Base-by-base conservation (phyloP, 2,797 vertebrate genomes). In the Pachyuromys duprasi region DNA sequence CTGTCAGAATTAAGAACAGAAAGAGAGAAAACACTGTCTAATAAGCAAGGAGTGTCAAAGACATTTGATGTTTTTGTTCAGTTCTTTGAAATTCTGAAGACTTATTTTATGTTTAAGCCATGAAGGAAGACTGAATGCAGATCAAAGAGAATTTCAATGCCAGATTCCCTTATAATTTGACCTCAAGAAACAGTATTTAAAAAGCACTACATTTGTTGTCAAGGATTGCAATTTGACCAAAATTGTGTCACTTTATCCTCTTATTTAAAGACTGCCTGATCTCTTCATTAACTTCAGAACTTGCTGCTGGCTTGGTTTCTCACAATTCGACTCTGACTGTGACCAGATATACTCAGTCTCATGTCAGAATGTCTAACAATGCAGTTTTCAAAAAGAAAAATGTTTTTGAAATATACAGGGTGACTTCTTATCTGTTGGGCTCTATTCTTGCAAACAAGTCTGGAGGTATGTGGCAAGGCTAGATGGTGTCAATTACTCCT, bases 1-100 rank as follows among this genome's bases (percentile, higher is more conserved):
- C 82, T 87, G 80, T 87, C 89, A 80, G 75, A 76, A 90, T 92
- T 72, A 70, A 96, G 76, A 96, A 75, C 78, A 93, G 90, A 83
- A 93, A 80, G 79, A 65, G 22, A 45, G 8, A 95, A 88, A 53
- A 86, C 79, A 74, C 45, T 84, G 82, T 70, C 95, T 70, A 78
- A 33, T 69, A 69, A 33, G 42, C 45, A 55, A 60, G 74, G 88
- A 88, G 82, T 83, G 62, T 80, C 89, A 90, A 76, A 84, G 39
- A 84, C 49, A 62, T 67, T 45, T 8, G 87, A 72, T 57, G 22
- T 78, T 95, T 90, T 62, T 80, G 45, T 72, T 57, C 5, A 14
- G 1, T 76, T 88, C 70, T 95, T 89, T 92, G 88, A 95, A 95
- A 81, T 79, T n/a, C 1, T 55, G 4, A 62, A 67, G 42, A 65